Base-by-base conservation (phyloP, 2,113 vertebrate genomes). In the Microcebus lehilahytsara region DNA sequence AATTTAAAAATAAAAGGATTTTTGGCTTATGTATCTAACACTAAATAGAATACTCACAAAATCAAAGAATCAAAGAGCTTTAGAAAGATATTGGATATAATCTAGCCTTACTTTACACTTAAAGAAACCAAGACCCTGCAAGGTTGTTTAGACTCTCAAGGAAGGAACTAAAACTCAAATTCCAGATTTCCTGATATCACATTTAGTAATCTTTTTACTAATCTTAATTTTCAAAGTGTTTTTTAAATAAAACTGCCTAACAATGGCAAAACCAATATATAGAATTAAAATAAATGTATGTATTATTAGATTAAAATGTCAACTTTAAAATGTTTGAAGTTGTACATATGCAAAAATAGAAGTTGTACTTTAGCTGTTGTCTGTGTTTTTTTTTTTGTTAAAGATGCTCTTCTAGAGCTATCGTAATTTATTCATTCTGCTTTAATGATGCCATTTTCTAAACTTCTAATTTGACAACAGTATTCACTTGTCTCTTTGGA, bases 401-500 rank as follows among this genome's bases (percentile, higher is more conserved):
- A 95, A 71, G 19, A 78, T 85, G 30, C 49, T 98, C 17, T 94
- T 97, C 94, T 75, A 87, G 97, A 49, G 6, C n/a, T 90, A 95
- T 92, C 17, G 10, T 89, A 95, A 95, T 96, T 90, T 98, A 96
- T 97, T 97, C 97, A 89, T 97, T 98, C 96, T 97, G 30, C 77
- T 97, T 97, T 98, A 98, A 97, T 5, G 88, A 49, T 97, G 88
- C 80, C 91, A 46, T 92, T 98, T 98, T 98, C 95, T 98, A n/a
- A 85, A 97, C 87, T 98, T 98, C 81, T 93, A 96, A 88, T 98
- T 98, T 98, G 98, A 98, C 97, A 96, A 86, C 80, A 98, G 93
- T 96, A 97, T 98, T 98, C 91, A 93, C 98, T 98, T 98, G 95
- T 98, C 90, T 98, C 97, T 98, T 93, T 46, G 95, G 97, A 98